phyloP scores from a whole-genome alignment of 2,797 vertebrate species.

The Anomalospiza imberbis region DNA sequence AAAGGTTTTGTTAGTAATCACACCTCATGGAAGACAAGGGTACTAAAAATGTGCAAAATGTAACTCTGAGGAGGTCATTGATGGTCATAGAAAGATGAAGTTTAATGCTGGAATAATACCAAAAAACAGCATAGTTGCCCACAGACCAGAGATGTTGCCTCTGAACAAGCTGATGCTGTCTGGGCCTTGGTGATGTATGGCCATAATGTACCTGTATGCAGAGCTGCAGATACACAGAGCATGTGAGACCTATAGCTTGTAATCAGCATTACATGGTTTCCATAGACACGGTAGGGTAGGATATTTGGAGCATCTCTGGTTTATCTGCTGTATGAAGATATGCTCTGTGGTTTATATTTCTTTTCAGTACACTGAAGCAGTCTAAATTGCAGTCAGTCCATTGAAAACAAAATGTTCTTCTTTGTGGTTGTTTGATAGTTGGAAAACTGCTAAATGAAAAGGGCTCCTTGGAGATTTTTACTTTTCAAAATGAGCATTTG shows the following conservation, averaged over 20 bases:
- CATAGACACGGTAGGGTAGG: neutral
- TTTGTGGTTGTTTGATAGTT: neutral
- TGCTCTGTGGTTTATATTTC: neutral
- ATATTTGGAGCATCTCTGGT: neutral
- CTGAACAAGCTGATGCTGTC: neutral
- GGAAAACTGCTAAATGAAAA: neutral
- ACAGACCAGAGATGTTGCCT: neutral
- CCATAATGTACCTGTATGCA: neutral
- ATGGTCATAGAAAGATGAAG: neutral
- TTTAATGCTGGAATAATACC: neutral
- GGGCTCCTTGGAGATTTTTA: neutral
- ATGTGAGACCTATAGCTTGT: neutral
- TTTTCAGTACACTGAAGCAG: neutral
- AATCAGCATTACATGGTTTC: neutral
- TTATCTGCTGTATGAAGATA: neutral
- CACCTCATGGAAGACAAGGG: neutral
- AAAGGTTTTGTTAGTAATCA: neutral
- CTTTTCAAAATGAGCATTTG: neutral
- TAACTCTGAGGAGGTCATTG: neutral
- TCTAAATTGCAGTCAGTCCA: neutral
- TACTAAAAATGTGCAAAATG: neutral
- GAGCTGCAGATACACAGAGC: neutral
- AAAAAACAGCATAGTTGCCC: neutral
- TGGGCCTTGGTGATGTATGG: neutral
- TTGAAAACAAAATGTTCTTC: neutral